A percentile compares a stretch with the other conserved stretches of the same genome.
Conservation (phyloP, 2,113 vertebrate species). For the Micromys minutus region DNA sequence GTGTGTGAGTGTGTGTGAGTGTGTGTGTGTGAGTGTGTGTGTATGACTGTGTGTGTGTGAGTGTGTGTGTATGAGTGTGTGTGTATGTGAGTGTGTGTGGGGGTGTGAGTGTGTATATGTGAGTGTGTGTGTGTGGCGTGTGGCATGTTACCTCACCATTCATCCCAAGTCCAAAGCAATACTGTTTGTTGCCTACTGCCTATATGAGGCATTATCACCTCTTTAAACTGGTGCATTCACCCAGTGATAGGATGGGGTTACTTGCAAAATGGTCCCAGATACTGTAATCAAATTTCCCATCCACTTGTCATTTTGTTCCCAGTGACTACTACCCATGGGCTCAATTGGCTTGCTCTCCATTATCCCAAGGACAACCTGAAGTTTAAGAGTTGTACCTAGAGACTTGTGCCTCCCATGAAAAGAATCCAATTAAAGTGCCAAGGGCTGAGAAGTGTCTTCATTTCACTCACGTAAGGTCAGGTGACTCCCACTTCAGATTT, state of each 20-base stretch:
- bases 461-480: neutral
- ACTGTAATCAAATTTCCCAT: neutral
- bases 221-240: neutral
- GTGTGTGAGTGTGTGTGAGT: accelerated
- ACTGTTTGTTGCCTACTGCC: neutral
- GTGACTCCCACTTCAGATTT: constrained; percentile 62
- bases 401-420: constrained; percentile 38
- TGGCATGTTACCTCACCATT: neutral
- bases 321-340: neutral
- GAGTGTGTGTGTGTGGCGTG: accelerated
- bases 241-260: neutral
- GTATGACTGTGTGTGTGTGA: neutral
- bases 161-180: neutral
- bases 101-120: accelerated
- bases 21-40: accelerated
- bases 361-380: neutral
- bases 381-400: neutral
- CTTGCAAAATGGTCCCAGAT: constrained; percentile 51
- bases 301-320: constrained; percentile 40
- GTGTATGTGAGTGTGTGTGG: neutral
- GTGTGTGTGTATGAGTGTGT: accelerated
- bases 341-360: constrained; percentile 15
- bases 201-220: neutral
- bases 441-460: constrained; percentile 31
- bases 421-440: constrained; percentile 48